Conservation (phyloP, 1,140 invertebrate species). For the Cotesia vestalis region DNA sequence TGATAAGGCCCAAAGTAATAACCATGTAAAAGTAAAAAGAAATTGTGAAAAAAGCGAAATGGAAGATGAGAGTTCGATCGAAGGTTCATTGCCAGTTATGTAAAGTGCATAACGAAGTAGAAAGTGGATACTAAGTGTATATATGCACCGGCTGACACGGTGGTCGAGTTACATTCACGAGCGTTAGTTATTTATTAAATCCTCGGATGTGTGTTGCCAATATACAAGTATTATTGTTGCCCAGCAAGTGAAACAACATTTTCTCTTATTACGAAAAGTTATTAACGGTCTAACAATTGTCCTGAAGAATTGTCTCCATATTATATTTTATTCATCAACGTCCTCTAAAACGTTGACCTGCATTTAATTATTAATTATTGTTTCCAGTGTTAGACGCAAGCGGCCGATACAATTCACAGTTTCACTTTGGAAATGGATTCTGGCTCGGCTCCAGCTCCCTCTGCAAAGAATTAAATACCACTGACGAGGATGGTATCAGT, state of each 20-base stretch:
- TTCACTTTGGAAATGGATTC: slow-evolving; percentile 84
- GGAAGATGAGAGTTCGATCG: slow-evolving; percentile 1
- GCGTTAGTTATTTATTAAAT: background rate
- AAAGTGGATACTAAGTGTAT: slow-evolving; percentile 33
- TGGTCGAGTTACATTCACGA: slow-evolving; percentile 10
- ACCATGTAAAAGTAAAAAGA: too few species aligned
- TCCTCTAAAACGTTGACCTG: too few species aligned
- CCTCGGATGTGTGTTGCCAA: too few species aligned
- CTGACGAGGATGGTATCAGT: slow-evolving; percentile 50
- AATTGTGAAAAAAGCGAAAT: too few species aligned
- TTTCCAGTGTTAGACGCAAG: slow-evolving; percentile 81
- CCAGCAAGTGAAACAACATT: slow-evolving; percentile 8
- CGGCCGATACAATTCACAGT: slow-evolving; percentile 81
- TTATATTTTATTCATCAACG: too few species aligned
- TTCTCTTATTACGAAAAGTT: slow-evolving; percentile 21
- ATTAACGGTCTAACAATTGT: background rate
- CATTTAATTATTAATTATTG: too few species aligned
- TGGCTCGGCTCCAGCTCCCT: slow-evolving; percentile 79
- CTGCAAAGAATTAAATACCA: slow-evolving; percentile 69
- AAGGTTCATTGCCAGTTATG: slow-evolving; percentile 49
- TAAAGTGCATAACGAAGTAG: slow-evolving; percentile 35
- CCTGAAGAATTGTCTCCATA: too few species aligned
- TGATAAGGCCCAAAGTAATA: too few species aligned
- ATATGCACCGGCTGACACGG: slow-evolving; percentile 4
- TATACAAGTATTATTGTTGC: too few species aligned